These are phyloP conservation scores for Thalassaphorura encarpata DNA, from an alignment of 1,140 invertebrate genomes.

Conservation along the genomic window DNA sequence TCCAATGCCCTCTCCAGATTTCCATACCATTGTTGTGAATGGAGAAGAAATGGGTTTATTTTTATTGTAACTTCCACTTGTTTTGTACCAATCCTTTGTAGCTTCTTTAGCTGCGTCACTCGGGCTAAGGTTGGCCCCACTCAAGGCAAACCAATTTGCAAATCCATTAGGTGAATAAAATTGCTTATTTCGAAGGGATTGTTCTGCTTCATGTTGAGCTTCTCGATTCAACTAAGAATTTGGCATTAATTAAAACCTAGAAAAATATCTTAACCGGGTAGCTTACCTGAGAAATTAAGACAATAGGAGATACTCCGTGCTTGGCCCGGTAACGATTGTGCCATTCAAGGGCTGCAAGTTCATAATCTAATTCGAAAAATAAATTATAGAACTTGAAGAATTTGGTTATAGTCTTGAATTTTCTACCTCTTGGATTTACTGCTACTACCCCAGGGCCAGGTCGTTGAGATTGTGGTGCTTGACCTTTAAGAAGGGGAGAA, in stretches of 20 bases:
- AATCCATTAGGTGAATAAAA: neutral
- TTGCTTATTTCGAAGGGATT: constrained; percentile 8
- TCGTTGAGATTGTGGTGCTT: no score
- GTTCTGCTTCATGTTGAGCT: constrained; percentile 11
- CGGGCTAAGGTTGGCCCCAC: neutral
- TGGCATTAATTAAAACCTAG: neutral
- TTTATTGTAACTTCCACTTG: neutral
- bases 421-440: neutral
- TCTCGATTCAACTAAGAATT: constrained; percentile 4
- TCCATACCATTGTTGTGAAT: neutral
- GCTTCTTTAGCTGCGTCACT: neutral
- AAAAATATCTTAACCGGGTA: no score
- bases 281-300: neutral
- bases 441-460: neutral
- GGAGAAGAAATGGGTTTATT: neutral
- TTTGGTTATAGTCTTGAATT: no score
- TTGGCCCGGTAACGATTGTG: constrained; percentile 11
- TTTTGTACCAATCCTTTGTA: neutral
- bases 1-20: neutral
- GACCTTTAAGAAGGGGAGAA: no score
- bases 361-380: constrained; percentile 1
- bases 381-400: neutral
- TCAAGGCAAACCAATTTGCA: neutral
- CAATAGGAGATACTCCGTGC: constrained; percentile 1
- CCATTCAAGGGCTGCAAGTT: neutral